Percentiles rank a stretch among this genome's conserved stretches.
Conservation (phyloP, 2,113 vertebrate genomes). For the Arizona elegans region DNA sequence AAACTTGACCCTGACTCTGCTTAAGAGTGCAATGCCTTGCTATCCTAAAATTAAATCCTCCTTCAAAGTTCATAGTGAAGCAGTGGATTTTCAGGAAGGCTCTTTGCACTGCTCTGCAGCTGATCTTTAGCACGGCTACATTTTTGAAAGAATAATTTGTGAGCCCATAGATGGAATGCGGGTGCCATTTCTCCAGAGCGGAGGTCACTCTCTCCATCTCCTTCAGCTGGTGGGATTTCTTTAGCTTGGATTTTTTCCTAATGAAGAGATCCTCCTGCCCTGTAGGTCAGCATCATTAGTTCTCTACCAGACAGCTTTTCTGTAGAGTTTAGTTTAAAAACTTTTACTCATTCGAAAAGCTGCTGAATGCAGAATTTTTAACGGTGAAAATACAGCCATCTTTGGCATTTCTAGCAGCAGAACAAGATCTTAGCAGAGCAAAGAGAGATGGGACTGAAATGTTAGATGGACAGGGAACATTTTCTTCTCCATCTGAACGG, state of each 20-base stretch:
- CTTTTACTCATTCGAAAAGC: conserved; percentile 27
- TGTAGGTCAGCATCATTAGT: conserved; percentile 29
- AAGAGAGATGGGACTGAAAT: conserved; percentile 3
- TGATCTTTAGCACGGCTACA: neutral
- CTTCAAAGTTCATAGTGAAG: neutral
- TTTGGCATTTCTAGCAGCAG: conserved; percentile 28
- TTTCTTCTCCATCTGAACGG: neutral
- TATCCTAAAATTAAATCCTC: neutral
- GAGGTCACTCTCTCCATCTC: neutral
- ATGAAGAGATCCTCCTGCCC: neutral
- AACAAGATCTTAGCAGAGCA: conserved; percentile 5
- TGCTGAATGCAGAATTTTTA: conserved; percentile 28
- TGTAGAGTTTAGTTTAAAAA: conserved; percentile 10
- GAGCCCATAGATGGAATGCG: conserved; percentile 12
- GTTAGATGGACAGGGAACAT: neutral
- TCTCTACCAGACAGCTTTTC: conserved; percentile 4
- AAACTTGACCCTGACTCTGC: neutral
- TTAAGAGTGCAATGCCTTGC: neutral
- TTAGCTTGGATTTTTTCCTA: conserved; percentile 40
- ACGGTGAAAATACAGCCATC: conserved; percentile 30
- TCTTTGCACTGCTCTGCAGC: neutral
- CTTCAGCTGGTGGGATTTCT: conserved; percentile 7
- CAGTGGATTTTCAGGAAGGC: no score
- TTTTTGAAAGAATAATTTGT: conserved; percentile 1
- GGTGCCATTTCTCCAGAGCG: neutral